These are phyloP conservation scores for Boloria euphrosyne DNA, from an alignment of 2,888 invertebrate genomes.

Conservation along the genomic window DNA sequence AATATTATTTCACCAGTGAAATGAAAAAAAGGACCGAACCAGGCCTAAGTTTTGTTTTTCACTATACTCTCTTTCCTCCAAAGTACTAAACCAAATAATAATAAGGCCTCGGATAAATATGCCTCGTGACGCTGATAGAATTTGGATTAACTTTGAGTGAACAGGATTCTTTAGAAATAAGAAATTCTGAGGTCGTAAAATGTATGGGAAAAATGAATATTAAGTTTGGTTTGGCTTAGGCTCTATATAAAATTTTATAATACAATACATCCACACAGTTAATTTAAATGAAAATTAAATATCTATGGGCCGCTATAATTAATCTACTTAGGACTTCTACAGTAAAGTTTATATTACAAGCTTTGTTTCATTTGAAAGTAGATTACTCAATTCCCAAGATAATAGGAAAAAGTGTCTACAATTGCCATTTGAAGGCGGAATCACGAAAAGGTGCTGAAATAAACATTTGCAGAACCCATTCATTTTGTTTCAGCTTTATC, in stretches of 20 bases:
- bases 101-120: constrained; percentile 37
- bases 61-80: constrained; percentile 18
- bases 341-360: not conserved
- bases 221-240: no score
- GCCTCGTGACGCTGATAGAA: constrained; percentile 33
- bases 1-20: no score
- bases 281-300: no score
- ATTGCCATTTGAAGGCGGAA: constrained; percentile 1
- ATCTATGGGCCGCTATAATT: no score
- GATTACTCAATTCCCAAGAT: constrained; percentile 11
- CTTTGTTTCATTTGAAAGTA: constrained; percentile 1
- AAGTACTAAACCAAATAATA: constrained; percentile 22
- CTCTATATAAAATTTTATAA: no score
- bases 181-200: no score
- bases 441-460: constrained; percentile 20
- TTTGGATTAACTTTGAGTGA: constrained; percentile 33
- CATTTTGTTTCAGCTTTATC: constrained; percentile 24
- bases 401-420: constrained; percentile 13
- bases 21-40: constrained; percentile 20
- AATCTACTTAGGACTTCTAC: no score
- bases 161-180: constrained; percentile 11
- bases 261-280: no score
- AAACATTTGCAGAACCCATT: constrained; percentile 20
- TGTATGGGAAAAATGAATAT: no score
- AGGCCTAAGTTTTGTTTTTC: constrained; percentile 19